Evolutionary conservation across 2,888 invertebrate genomes (phyloP).

Genomic region (Metopia argyrocephala): DNA sequence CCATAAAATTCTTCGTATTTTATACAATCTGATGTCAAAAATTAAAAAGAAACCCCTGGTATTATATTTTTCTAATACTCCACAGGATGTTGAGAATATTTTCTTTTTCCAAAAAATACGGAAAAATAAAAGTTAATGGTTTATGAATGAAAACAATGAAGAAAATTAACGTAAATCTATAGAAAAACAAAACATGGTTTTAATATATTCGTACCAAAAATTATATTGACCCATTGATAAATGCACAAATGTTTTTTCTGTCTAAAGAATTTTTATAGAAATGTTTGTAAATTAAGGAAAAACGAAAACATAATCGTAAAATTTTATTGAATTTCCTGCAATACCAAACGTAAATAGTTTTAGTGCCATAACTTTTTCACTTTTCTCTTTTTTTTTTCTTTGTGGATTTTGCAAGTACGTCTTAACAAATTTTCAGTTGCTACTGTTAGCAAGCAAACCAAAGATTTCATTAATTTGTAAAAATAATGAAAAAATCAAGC

Average conservation of each 20-base stretch:
- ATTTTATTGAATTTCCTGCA: conserved; percentile 62
- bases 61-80: neutral
- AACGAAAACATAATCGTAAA: conserved; percentile 54
- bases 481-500: neutral
- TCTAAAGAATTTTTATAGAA: conserved; percentile 10
- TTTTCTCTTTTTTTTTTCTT: too few species aligned
- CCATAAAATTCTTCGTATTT: too few species aligned
- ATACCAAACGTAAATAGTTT: neutral
- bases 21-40: too few species aligned
- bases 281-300: conserved; percentile 33
- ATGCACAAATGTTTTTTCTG: neutral
- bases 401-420: conserved; percentile 20
- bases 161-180: neutral
- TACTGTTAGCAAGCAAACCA: neutral
- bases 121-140: conserved; percentile 23
- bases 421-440: conserved; percentile 51
- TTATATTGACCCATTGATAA: conserved; percentile 46
- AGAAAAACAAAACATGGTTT: neutral
- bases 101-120: neutral
- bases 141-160: conserved; percentile 13
- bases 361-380: conserved; percentile 47
- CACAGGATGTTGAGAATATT: neutral
- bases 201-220: conserved; percentile 23
- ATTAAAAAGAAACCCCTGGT: too few species aligned
- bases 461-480: conserved; percentile 35